These are phyloP conservation scores for Lepetodrilus schrolli DNA, from an alignment of 2,888 invertebrate species.

Conservation along the genomic window DNA sequence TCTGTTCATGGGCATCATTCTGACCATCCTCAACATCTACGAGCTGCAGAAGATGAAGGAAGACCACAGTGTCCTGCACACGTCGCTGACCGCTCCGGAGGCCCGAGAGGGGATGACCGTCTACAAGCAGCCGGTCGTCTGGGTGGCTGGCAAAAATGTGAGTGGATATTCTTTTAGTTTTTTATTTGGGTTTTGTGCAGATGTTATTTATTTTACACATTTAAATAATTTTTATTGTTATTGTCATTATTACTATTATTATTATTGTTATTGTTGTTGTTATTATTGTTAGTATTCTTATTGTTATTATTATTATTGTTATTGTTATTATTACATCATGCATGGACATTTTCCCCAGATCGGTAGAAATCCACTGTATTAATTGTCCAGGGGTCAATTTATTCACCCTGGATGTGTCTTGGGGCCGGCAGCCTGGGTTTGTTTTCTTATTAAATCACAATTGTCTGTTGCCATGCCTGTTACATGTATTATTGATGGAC, in stretches of 20 bases:
- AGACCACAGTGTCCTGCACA: constrained; percentile 52
- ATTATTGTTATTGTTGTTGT: background rate
- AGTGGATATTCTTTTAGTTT: too few species aligned
- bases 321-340: too few species aligned
- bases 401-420: too few species aligned
- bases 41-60: constrained; percentile 67
- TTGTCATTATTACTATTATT: background rate
- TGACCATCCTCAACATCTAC: constrained; percentile 69
- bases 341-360: too few species aligned
- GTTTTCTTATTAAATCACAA: too few species aligned
- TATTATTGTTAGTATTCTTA: too few species aligned
- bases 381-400: too few species aligned
- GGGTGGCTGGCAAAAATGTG: constrained; percentile 62
- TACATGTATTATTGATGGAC: too few species aligned
- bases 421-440: too few species aligned
- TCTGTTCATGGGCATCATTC: constrained; percentile 58
- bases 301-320: background rate
- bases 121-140: constrained; percentile 50
- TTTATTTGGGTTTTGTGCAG: background rate
- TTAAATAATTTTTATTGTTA: background rate
- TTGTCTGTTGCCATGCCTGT: too few species aligned
- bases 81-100: constrained; percentile 38
- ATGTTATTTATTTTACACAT: background rate
- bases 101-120: constrained; percentile 42
- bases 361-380: too few species aligned